These are phyloP conservation scores for Mesocricetus auratus DNA, from an alignment of 2,113 vertebrate species.

Conservation along the genomic window DNA sequence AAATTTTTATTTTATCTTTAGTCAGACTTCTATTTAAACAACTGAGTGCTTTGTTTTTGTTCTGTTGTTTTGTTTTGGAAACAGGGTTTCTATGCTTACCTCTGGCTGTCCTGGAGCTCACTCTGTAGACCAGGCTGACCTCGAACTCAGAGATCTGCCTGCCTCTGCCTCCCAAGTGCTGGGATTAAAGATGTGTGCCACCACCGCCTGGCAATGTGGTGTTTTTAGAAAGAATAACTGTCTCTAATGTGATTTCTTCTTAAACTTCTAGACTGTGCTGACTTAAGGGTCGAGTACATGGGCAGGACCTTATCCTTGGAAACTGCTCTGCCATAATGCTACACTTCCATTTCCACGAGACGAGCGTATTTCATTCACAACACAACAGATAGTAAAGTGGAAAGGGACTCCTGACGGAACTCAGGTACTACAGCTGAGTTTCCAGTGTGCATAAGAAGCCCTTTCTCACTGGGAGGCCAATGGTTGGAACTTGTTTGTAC, in stretches of 20 bases:
- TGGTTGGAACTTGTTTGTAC: not conserved
- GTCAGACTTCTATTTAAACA: slow-evolving; percentile 75
- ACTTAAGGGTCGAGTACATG: slow-evolving; percentile 25
- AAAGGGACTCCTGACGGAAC: not conserved
- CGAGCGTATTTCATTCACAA: slow-evolving; percentile 29
- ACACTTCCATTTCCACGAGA: slow-evolving; percentile 9
- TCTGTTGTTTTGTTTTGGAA: not conserved
- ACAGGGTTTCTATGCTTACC: not conserved
- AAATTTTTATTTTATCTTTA: slow-evolving; percentile 72
- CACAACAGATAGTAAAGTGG: slow-evolving; percentile 26
- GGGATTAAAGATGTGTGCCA: not conserved
- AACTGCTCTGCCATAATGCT: not conserved
- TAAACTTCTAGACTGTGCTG: slow-evolving; percentile 40
- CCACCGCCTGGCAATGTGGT: slow-evolving; percentile 30
- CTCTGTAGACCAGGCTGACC: not conserved
- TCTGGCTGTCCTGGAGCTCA: not conserved
- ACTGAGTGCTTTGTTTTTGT: not conserved
- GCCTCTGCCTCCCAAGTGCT: not conserved
- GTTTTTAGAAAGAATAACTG: slow-evolving; percentile 57
- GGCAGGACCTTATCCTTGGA: slow-evolving; percentile 12
- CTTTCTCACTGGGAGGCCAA: not conserved
- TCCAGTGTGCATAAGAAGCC: not conserved
- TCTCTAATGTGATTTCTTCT: slow-evolving; percentile 48
- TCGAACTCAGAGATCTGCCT: not conserved
- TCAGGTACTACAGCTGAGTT: not conserved